These are phyloP conservation scores for Peromyscus eremicus DNA, from an alignment of 2,797 vertebrate species.

Conservation along the genomic window DNA sequence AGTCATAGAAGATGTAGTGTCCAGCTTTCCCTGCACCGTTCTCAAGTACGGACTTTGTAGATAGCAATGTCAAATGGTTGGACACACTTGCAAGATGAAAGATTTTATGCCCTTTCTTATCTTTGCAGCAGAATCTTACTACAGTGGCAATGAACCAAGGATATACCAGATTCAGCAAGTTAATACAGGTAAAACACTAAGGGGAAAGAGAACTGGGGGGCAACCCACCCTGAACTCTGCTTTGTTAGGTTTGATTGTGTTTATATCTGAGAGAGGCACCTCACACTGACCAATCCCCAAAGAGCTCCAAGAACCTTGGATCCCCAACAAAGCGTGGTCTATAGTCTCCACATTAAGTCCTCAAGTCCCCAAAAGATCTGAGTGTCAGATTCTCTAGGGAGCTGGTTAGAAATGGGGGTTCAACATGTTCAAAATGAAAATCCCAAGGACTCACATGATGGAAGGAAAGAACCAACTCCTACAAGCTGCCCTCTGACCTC, in stretches of 20 bases:
- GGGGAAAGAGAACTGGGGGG: too few species aligned
- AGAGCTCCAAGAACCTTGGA: neutral
- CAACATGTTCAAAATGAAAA: neutral
- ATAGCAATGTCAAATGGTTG: neutral
- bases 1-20: neutral
- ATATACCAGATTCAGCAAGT: conserved; percentile 91
- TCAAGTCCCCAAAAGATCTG: neutral
- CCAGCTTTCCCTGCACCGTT: neutral
- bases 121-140: conserved; percentile 90
- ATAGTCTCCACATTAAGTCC: neutral
- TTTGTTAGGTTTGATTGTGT: neutral
- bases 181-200: conserved; percentile 91
- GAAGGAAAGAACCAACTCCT: neutral
- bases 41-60: neutral
- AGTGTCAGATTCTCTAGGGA: neutral
- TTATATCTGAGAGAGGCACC: neutral
- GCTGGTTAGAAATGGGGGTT: neutral
- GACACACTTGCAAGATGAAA: neutral
- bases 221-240: neutral
- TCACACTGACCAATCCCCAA: neutral
- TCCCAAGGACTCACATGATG: neutral
- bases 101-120: neutral
- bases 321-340: neutral
- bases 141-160: conserved; percentile 90
- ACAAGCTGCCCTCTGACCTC: neutral